phyloP scores from a whole-genome alignment of 2,888 invertebrate species.

The Amphimallon solstitiale region DNA sequence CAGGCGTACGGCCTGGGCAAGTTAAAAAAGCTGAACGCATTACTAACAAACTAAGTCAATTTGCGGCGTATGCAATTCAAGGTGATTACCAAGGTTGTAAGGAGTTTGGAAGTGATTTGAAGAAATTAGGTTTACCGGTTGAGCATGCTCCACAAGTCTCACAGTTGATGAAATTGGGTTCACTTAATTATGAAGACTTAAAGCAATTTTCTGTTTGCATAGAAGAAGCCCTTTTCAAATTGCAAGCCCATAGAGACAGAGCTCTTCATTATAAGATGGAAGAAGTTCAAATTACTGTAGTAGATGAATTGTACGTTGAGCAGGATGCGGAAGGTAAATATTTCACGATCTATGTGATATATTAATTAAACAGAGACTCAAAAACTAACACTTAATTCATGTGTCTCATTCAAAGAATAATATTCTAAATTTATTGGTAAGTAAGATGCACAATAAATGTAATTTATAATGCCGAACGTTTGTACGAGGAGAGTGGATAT shows the following conservation, averaged over 20 bases:
- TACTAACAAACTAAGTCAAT: conserved; percentile 90
- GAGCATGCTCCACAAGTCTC: conserved; percentile 98
- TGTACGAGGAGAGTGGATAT: too few relatives aligned
- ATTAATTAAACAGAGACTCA: too few relatives aligned
- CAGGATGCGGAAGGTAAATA: conserved; percentile 80
- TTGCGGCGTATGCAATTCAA: conserved; percentile 93
- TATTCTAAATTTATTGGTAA: too few relatives aligned
- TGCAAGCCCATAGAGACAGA: conserved; percentile 86
- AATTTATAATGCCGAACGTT: too few relatives aligned
- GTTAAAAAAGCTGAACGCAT: conserved; percentile 93
- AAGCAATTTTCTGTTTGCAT: conserved; percentile 90
- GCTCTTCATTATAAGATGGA: conserved; percentile 95
- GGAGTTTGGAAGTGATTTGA: conserved; percentile 91
- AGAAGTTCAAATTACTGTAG: conserved; percentile 92
- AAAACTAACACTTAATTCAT: too few relatives aligned
- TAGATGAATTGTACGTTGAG: conserved; percentile 92
- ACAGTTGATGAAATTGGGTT: conserved; percentile 95
- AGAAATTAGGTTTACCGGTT: conserved; percentile 92
- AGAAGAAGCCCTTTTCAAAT: conserved; percentile 91
- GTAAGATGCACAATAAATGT: too few relatives aligned
- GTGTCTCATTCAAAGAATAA: too few relatives aligned
- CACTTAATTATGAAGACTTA: conserved; percentile 87
- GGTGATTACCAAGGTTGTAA: conserved; percentile 94
- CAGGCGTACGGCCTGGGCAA: conserved; percentile 94
- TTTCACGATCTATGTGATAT: too few relatives aligned